Conservation (phyloP, 2,888 invertebrate genomes). For the Leuctra nigra region DNA sequence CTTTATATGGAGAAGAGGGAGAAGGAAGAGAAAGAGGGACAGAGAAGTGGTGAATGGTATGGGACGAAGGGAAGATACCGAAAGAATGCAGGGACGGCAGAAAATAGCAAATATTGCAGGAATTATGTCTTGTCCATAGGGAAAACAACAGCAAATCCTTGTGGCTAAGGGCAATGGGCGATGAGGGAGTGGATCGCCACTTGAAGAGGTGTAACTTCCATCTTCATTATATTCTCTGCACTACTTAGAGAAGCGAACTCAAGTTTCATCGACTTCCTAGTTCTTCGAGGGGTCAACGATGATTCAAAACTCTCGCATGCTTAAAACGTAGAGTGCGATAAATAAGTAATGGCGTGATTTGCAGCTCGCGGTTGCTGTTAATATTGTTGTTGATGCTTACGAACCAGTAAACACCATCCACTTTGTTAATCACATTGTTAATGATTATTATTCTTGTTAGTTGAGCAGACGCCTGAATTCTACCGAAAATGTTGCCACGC, state of each 20-base stretch:
- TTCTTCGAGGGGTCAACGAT: too few species aligned
- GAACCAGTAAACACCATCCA: too few species aligned
- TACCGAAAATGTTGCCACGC: too few species aligned
- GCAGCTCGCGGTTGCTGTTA: too few species aligned
- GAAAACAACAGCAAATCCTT: slow-evolving; percentile 7
- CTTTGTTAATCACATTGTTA: too few species aligned
- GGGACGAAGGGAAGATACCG: neutral
- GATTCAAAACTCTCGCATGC: too few species aligned
- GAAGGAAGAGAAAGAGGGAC: slow-evolving; percentile 12
- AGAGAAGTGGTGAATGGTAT: slow-evolving; percentile 11
- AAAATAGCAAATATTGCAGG: slow-evolving; percentile 29
- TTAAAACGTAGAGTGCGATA: too few species aligned
- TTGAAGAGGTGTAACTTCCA: neutral
- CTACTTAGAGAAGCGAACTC: neutral
- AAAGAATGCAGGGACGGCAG: slow-evolving; percentile 23
- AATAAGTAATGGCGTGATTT: too few species aligned
- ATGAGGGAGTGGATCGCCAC: neutral
- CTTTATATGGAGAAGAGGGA: slow-evolving; percentile 19
- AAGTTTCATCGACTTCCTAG: too few species aligned
- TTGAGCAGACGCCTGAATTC: too few species aligned
- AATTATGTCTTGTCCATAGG: slow-evolving; percentile 21
- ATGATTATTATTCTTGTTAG: too few species aligned
- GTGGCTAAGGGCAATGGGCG: neutral
- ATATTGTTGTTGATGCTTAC: too few species aligned
- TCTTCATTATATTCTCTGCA: neutral